phyloP scores from a whole-genome alignment of 2,888 invertebrate genomes.

The Macrophya annulata region DNA sequence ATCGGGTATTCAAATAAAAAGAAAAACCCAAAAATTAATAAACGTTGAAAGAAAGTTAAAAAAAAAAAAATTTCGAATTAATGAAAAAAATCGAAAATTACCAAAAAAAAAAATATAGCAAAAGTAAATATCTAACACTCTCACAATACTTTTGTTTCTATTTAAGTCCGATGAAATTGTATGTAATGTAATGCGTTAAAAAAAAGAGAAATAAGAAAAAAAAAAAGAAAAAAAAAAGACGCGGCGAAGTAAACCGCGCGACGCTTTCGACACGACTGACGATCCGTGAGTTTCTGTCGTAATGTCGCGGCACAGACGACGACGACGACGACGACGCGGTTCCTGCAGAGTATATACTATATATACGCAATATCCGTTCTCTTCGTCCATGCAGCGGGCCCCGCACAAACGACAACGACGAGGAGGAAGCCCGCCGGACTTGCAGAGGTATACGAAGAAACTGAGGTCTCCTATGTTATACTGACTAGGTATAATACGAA shows the following conservation, averaged over 20 bases:
- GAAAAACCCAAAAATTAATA: neutral
- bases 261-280: slow-evolving; percentile 75
- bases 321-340: slow-evolving; percentile 8
- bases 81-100: neutral
- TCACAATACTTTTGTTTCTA: neutral
- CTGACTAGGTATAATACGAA: slow-evolving; percentile 4
- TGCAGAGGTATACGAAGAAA: slow-evolving; percentile 64
- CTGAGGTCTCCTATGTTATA: slow-evolving; percentile 27
- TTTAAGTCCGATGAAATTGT: neutral
- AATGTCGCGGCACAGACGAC: neutral
- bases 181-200: neutral
- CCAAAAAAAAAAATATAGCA: neutral
- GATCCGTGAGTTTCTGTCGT: slow-evolving; percentile 61
- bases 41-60: slow-evolving; percentile 26
- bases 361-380: slow-evolving; percentile 57
- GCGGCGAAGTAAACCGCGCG: slow-evolving; percentile 68
- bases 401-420: neutral
- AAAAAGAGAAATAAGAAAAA: slow-evolving; percentile 27
- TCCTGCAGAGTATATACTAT: slow-evolving; percentile 2
- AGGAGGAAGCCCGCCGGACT: slow-evolving; percentile 51
- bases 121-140: neutral
- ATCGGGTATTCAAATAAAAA: neutral
- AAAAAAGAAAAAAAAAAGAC: slow-evolving; percentile 46
- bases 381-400: slow-evolving; percentile 22
- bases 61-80: neutral